phyloP scores from a whole-genome alignment of 2,888 invertebrate genomes.

The Drosophila cyrtoloma region DNA sequence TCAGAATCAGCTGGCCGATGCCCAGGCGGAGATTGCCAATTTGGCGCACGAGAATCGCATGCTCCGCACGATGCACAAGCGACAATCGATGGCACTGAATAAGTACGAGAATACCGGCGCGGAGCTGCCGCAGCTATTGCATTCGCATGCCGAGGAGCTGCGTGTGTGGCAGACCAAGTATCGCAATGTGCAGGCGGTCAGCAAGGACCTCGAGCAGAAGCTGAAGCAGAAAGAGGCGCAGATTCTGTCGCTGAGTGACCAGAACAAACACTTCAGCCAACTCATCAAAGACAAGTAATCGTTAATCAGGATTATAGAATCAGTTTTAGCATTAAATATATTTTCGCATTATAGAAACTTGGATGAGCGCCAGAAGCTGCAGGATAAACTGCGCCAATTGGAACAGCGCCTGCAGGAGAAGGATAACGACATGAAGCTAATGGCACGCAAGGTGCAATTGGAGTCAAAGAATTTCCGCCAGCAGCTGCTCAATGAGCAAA shows the following conservation, averaged over 20 bases:
- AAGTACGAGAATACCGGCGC: constrained; percentile 92
- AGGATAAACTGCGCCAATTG: constrained; percentile 87
- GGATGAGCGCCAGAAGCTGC: constrained; percentile 90
- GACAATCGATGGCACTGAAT: constrained; percentile 91
- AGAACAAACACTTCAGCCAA: constrained; percentile 89
- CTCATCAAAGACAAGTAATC: constrained; percentile 90
- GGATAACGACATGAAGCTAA: constrained; percentile 88
- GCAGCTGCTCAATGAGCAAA: constrained; percentile 89
- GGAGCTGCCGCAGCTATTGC: constrained; percentile 90
- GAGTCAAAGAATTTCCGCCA: constrained; percentile 91
- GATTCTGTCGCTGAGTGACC: constrained; percentile 88
- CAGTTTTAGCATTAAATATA: not conserved
- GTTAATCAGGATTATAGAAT: not conserved
- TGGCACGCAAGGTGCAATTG: constrained; percentile 89
- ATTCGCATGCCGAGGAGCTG: constrained; percentile 92
- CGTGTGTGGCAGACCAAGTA: constrained; percentile 89
- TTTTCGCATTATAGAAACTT: constrained; percentile 86
- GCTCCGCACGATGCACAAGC: constrained; percentile 91
- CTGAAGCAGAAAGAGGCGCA: constrained; percentile 90
- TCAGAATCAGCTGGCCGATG: constrained; percentile 92
- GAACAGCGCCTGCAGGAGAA: constrained; percentile 87
- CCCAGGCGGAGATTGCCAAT: constrained; percentile 91
- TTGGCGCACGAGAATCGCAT: constrained; percentile 91
- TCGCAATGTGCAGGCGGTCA: constrained; percentile 88
- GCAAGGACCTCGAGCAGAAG: constrained; percentile 88